Percentiles rank a stretch among this genome's conserved stretches.
Evolutionary conservation across 2,888 invertebrate genomes (phyloP).

Genomic region (Agrotis clavis): DNA sequence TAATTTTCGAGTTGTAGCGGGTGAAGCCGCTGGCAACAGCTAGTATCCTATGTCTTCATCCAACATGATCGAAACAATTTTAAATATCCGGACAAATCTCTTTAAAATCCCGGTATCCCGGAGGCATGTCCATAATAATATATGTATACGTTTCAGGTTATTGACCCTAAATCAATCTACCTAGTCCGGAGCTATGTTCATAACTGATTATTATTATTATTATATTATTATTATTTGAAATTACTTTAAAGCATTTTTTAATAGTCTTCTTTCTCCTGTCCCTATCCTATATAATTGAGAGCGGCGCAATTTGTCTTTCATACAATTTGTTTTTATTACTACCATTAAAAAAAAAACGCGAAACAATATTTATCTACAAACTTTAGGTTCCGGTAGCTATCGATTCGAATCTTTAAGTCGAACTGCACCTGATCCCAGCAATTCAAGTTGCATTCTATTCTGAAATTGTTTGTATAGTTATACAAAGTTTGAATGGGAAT

Average conservation of each 20-base stretch:
- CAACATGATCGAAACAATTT: too few species aligned
- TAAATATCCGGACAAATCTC: too few species aligned
- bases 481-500: neutral
- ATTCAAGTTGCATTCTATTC: slow-evolving; percentile 16
- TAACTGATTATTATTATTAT: too few species aligned
- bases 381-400: slow-evolving; percentile 10
- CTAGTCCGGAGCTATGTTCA: too few species aligned
- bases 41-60: too few species aligned
- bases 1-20: too few species aligned
- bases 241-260: neutral
- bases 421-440: slow-evolving; percentile 31
- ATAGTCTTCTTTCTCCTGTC: neutral
- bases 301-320: neutral
- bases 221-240: too few species aligned
- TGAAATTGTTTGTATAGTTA: slow-evolving; percentile 2
- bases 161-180: too few species aligned
- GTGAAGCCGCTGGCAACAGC: too few species aligned
- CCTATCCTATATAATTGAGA: neutral
- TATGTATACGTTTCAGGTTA: too few species aligned
- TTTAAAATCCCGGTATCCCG: too few species aligned
- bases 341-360: neutral
- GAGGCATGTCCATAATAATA: too few species aligned
- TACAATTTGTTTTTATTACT: neutral
- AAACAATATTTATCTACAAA: slow-evolving; percentile 17
- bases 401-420: slow-evolving; percentile 22